Percentiles rank a stretch among this genome's conserved stretches.
phyloP scores from a whole-genome alignment of 2,113 vertebrate genomes.

The Leptosomus discolor region DNA sequence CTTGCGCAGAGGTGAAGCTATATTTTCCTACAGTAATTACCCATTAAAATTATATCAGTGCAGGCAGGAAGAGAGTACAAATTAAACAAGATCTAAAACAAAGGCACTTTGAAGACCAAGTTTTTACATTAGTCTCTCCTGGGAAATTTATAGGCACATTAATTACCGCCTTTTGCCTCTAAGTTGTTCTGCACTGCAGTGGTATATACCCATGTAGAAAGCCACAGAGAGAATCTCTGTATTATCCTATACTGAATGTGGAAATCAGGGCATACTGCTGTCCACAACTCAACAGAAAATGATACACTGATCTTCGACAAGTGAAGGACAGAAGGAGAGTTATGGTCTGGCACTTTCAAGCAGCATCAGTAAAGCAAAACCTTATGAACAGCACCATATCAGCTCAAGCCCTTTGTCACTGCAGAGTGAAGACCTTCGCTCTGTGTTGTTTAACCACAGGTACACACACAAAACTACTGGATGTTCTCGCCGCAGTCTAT shows the following conservation, averaged over 20 bases:
- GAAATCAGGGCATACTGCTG: not conserved
- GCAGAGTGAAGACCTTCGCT: not conserved
- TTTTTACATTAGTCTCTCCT: not conserved
- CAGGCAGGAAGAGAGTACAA: not conserved
- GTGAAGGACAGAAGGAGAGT: not conserved
- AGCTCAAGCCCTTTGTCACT: not conserved
- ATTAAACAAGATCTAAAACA: constrained; percentile 6
- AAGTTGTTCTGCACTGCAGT: not conserved
- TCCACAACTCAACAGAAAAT: not conserved
- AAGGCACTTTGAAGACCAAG: not conserved
- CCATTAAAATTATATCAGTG: not conserved
- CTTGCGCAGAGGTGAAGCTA: not conserved
- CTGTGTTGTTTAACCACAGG: not conserved
- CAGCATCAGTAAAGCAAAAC: not conserved
- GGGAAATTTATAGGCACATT: not conserved
- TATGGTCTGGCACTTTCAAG: not conserved
- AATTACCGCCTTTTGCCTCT: not conserved
- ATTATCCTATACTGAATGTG: not conserved
- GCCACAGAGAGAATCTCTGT: not conserved
- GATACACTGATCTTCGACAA: not conserved
- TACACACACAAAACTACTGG: not conserved
- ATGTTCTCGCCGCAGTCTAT: not conserved
- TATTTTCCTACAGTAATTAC: not conserved
- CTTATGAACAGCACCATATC: not conserved
- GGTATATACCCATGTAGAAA: not conserved